Evolutionary conservation across 2,113 vertebrate genomes (phyloP), one percentile per base, ranked within the genome.

Genomic region (Sylvietta virens): DNA sequence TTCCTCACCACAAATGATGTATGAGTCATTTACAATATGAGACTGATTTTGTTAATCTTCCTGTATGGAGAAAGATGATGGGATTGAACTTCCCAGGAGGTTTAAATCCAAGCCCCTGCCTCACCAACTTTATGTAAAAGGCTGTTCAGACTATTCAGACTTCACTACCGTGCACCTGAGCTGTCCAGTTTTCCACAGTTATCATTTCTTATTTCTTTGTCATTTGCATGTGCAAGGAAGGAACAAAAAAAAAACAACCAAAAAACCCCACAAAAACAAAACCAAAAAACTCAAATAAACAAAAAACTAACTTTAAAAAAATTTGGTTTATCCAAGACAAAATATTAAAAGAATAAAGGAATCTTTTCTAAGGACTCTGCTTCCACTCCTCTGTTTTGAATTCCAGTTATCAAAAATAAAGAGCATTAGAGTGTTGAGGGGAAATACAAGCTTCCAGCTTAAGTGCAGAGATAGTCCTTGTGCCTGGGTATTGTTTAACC

Each of bases 1-100:
- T 14, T 79, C 53, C 26, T 40, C 35, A 45, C 11, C 33, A 66
- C 33, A 30, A 30, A 9, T 11, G 11, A 71, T 13, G 20, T 35
- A 50, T 40, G 0, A 60, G 19, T 21, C 76, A 35, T 58, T 60
- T 1, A 5, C 47, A 70, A 48, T 28, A 2, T 1, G 1, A 47
- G 23, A 16, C 56, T 47, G 47, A 27, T 79, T 73, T 47, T 74
- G 19, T 39, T 88, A 5, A 13, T 79, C 44, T 67, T 67, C 16
- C 40, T 74, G 13, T n/a, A 56, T 11, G 13, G 56, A 85, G 44
- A 82, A 21, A 70, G 14, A 40, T 66, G 4, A 61, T 47, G 31
- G 16, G 37, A 81, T 5, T 79, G 24, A 88, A 53, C 54, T 83
- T 67, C 58, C 21, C 24, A 35, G 33, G 70, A 39, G 7, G 11